Base-by-base conservation (phyloP, 2,113 vertebrate genomes). In the Trochalopteron elliotii region DNA sequence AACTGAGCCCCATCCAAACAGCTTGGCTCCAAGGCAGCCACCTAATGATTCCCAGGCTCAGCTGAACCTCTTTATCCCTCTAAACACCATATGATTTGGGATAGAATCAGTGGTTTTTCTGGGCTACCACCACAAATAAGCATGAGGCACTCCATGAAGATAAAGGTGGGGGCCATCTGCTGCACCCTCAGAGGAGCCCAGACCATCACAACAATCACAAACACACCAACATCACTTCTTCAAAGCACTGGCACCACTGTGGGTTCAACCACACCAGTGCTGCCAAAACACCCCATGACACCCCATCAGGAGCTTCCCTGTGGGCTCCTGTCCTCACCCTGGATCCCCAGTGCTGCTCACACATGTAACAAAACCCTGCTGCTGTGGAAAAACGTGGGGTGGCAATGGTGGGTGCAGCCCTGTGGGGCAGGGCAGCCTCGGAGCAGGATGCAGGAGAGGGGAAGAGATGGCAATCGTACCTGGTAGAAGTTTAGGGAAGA, bases 31-130 rank as follows among this genome's bases (percentile, higher is more conserved):
- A 65, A 82, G 45, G 89, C 94, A 96, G 84, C 16, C 94, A 94
- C 63, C 93, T 94, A 95, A 97, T 87, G 83, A 93, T 59, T 95
- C 71, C 79, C 93, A 97, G 89, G 75, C 83, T 63, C 27, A 90
- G 63, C 1, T 70, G 78, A 93, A 92, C 59, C 71, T 93, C 83
- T 75, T 89, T 87, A 94, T 92, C 78, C 71, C 50, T 65, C 87
- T 59, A 72, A 90, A 94, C 61, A 94, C 71, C 78, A 31, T 24
- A 81, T 1, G 24, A 79, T 79, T 85, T 85, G 63, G 49, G 89
- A 76, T 4, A 45, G 74, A 82, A 68, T 76, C 74, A 83, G 70
- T 80, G 76, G 59, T 59, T 93, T 91, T 80, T 83, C 89, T 72
- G 71, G 70, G 76, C 84, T 87, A 65, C 42, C 84, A 85, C 75